Percentiles rank a stretch among this genome's conserved stretches.
These are phyloP conservation scores for Calcarius ornatus DNA, from an alignment of 2,113 vertebrate species.

Conservation along the genomic window DNA sequence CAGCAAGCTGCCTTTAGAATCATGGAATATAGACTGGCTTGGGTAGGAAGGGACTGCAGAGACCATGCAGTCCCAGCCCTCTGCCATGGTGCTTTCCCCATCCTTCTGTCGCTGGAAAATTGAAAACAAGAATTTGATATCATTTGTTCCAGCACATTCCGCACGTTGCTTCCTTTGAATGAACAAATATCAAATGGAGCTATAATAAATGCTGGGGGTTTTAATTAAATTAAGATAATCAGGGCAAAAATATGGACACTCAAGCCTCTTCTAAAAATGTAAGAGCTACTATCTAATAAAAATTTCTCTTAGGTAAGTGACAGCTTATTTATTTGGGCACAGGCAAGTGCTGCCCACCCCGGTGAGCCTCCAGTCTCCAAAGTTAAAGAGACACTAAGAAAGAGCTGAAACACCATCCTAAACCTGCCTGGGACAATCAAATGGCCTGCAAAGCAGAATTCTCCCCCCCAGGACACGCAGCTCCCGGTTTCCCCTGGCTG, in stretches of 20 bases:
- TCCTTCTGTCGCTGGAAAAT: neutral
- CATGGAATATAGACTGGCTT: fast-evolving
- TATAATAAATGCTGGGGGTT: neutral
- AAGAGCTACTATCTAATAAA: too few species aligned
- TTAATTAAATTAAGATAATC: neutral
- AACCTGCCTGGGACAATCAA: neutral
- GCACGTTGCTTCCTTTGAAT: neutral
- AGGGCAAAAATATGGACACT: neutral
- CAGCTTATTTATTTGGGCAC: neutral
- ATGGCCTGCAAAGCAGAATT: neutral
- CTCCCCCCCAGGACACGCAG: neutral
- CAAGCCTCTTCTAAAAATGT: neutral
- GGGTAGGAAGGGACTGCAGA: neutral
- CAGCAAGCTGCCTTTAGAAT: fast-evolving
- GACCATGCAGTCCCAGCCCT: fast-evolving
- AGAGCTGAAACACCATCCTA: neutral
- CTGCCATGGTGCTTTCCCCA: neutral
- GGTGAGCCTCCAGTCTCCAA: neutral
- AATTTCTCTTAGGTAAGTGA: neutral
- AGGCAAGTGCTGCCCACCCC: neutral
- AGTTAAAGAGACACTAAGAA: neutral
- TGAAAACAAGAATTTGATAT: neutral
- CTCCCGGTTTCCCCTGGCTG: too few species aligned
- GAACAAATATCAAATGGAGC: neutral
- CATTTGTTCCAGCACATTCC: neutral